These are phyloP conservation scores for Orthosia incerta DNA, from an alignment of 2,888 invertebrate species.

Conservation along the genomic window DNA sequence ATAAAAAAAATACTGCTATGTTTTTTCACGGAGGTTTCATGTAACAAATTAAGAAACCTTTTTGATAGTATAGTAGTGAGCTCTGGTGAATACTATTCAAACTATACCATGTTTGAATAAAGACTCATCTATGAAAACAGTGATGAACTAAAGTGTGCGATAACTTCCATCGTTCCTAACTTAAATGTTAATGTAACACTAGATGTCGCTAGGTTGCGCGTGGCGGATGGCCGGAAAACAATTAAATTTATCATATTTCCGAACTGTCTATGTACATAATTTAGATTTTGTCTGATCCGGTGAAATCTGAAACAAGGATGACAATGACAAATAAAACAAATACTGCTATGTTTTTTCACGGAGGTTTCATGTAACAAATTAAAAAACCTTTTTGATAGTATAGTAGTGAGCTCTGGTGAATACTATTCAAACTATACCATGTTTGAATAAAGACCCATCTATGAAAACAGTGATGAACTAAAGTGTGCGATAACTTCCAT, in stretches of 20 bases:
- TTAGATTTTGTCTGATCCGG: conserved; percentile 1
- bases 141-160: background rate
- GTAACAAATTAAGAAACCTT: background rate
- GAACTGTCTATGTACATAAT: conserved; percentile 7
- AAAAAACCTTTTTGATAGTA: background rate
- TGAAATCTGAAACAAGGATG: conserved; percentile 19
- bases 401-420: conserved; percentile 34
- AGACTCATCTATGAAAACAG: conserved; percentile 29
- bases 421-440: accelerated
- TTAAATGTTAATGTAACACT: background rate
- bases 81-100: conserved; percentile 9
- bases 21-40: conserved; percentile 29
- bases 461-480: background rate
- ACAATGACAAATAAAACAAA: conserved; percentile 39
- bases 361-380: conserved; percentile 26
- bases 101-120: accelerated
- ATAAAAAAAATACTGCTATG: conserved; percentile 21
- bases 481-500: background rate
- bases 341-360: background rate
- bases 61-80: conserved; percentile 17
- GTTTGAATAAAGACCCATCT: conserved; percentile 29
- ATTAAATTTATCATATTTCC: conserved; percentile 18
- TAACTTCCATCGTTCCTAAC: background rate
- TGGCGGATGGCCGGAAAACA: conserved; percentile 10
- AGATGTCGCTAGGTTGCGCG: too few relatives aligned